A percentile compares a stretch with the other conserved stretches of the same genome.
phyloP scores from a whole-genome alignment of 2,888 invertebrate genomes.

The Deilephila elpenor region DNA sequence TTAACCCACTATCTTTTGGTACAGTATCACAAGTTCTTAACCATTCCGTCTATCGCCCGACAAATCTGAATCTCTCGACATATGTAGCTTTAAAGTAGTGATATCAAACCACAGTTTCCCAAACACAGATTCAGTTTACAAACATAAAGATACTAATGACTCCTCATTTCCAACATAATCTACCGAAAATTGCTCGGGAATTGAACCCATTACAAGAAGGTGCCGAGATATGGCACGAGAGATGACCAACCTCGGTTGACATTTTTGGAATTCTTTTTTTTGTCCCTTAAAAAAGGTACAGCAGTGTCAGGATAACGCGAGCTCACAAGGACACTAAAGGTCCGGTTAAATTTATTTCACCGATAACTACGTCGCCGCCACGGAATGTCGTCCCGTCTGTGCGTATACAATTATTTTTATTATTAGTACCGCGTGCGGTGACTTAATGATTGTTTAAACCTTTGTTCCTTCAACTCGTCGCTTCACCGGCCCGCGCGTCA shows the following conservation, averaged over 20 bases:
- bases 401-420: constrained; percentile 36
- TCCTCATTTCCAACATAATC: constrained; percentile 2
- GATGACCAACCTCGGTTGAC: constrained; percentile 25
- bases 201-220: constrained; percentile 24
- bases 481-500: constrained; percentile 1
- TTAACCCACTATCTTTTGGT: too few relatives aligned
- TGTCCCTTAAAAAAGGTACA: constrained; percentile 26
- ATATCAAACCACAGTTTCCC: not conserved
- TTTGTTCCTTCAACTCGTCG: constrained; percentile 1
- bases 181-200: constrained; percentile 13
- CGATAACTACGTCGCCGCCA: constrained; percentile 58
- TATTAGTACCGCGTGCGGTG: constrained; percentile 29
- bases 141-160: constrained; percentile 5
- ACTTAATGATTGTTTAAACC: constrained; percentile 27
- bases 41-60: too few relatives aligned
- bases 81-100: not conserved
- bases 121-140: not conserved
- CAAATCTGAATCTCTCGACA: not conserved
- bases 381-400: constrained; percentile 53
- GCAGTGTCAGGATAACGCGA: constrained; percentile 29
- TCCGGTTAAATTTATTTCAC: constrained; percentile 54
- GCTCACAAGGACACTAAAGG: constrained; percentile 33
- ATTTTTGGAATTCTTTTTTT: constrained; percentile 26
- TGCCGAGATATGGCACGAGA: constrained; percentile 21
- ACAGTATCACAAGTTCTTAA: too few relatives aligned